phyloP scores from a whole-genome alignment of 2,113 vertebrate species.

The Semnornis frantzii region DNA sequence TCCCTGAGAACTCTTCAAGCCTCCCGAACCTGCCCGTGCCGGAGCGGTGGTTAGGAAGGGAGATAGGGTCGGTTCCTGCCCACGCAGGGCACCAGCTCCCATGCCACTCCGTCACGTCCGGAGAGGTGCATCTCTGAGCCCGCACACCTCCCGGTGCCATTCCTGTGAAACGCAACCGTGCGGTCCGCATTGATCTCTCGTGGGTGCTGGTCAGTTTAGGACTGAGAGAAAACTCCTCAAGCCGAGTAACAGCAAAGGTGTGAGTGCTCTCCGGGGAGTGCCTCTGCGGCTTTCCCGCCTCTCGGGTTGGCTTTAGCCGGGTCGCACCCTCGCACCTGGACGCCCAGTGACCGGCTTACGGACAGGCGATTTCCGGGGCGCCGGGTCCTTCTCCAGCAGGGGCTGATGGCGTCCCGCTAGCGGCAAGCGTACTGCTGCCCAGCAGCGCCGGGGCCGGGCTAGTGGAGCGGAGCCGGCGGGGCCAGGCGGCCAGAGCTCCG shows the following conservation, averaged over 20 bases:
- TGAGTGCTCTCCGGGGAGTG: rapidly evolving
- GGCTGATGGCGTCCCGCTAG: rapidly evolving
- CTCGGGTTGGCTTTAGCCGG: rapidly evolving
- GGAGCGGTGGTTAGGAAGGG: neutral
- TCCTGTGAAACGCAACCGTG: rapidly evolving
- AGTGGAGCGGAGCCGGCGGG: no score
- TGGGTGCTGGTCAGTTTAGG: rapidly evolving
- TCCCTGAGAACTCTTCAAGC: neutral
- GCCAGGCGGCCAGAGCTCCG: neutral
- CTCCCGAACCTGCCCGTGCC: neutral
- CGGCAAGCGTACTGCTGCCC: rapidly evolving
- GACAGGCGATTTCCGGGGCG: neutral
- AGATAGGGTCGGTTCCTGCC: rapidly evolving
- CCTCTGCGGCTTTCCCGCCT: rapidly evolving
- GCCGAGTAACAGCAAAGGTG: rapidly evolving
- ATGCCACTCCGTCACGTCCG: rapidly evolving
- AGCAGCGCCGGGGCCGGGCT: neutral
- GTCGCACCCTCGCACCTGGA: rapidly evolving
- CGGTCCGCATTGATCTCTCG: rapidly evolving
- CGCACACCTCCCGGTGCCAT: rapidly evolving
- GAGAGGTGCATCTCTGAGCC: neutral
- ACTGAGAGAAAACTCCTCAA: neutral
- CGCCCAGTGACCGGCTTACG: neutral
- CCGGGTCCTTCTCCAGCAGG: rapidly evolving
- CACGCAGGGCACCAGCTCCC: rapidly evolving